Percentiles rank a stretch among this genome's conserved stretches.
Evolutionary conservation across 2,113 vertebrate species (phyloP).

Genomic region (Callopanchax toddi): DNA sequence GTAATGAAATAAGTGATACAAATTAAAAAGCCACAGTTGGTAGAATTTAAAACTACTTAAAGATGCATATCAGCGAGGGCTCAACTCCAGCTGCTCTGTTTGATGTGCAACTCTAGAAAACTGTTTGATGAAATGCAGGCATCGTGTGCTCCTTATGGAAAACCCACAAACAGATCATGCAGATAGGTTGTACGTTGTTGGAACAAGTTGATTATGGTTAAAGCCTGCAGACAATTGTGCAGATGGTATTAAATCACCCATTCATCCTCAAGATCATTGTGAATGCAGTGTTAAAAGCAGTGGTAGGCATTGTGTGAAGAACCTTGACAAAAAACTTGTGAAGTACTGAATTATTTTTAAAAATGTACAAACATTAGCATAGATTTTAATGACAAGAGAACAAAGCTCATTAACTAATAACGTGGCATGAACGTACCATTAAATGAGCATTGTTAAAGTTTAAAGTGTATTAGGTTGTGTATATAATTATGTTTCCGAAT

Average conservation of each 20-base stretch:
- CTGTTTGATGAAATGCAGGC: no score
- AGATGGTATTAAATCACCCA: background rate
- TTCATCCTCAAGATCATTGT: background rate
- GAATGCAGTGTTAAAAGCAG: background rate
- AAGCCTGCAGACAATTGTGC: background rate
- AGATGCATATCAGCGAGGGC: background rate
- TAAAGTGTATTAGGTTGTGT: no score
- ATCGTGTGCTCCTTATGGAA: no score
- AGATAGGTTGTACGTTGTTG: no score
- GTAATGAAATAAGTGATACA: background rate
- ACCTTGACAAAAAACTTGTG: background rate
- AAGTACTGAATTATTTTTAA: background rate
- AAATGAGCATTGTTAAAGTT: no score
- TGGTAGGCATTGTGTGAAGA: background rate
- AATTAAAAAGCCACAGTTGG: background rate
- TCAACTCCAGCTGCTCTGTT: background rate
- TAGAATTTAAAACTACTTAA: background rate
- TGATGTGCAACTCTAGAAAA: background rate
- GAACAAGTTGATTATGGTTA: background rate
- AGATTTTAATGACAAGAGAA: background rate
- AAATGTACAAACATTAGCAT: background rate
- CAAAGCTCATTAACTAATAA: background rate
- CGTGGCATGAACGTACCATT: no score
- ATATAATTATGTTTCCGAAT: no score
- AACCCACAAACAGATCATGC: no score